These are phyloP conservation scores for Sitta europaea DNA, from an alignment of 2,113 vertebrate genomes.

Conservation along the genomic window DNA sequence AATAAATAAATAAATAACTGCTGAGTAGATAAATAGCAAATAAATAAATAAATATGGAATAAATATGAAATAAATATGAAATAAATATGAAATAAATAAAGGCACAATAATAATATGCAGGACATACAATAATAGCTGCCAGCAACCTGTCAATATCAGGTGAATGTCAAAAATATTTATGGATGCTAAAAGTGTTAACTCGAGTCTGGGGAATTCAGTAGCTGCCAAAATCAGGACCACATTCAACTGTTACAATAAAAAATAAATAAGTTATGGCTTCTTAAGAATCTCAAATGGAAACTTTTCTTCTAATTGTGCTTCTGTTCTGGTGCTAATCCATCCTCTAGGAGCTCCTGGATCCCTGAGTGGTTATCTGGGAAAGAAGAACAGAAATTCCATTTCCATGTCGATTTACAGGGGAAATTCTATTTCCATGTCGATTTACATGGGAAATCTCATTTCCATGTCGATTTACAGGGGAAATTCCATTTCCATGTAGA, in stretches of 20 bases:
- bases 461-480: too few species aligned
- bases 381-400: background rate
- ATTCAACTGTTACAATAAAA: background rate
- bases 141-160: background rate
- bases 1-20: too few species aligned
- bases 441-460: too few species aligned
- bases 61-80: too few species aligned
- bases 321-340: background rate
- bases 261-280: background rate
- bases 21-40: background rate
- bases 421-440: too few species aligned
- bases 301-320: background rate
- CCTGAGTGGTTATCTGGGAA: background rate
- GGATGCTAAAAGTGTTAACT: background rate
- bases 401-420: too few species aligned
- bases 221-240: background rate
- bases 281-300: background rate
- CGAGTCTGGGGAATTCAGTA: background rate
- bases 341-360: background rate
- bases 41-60: background rate
- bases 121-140: background rate
- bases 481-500: too few species aligned
- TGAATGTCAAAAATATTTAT: background rate
- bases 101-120: background rate
- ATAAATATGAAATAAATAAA: background rate